Conservation (phyloP, 2,888 invertebrate genomes). For the Alloscopus bannaensis region DNA sequence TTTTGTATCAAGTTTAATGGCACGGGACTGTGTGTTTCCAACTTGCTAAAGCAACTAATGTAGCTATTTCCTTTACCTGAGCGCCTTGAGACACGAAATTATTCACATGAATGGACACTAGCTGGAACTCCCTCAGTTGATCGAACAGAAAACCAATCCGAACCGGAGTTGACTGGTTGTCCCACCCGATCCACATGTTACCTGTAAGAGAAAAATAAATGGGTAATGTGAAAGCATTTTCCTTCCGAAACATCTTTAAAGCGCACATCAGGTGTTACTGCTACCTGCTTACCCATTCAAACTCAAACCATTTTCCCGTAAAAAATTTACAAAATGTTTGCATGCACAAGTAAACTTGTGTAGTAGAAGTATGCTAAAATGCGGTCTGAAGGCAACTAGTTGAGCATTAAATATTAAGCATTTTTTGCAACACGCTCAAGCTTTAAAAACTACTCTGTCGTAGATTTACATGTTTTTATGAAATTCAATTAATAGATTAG, state of each 20-base stretch:
- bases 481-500: no score
- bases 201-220: conserved; percentile 65
- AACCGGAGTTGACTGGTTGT: conserved; percentile 82
- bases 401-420: no score
- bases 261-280: no score
- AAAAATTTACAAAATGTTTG: not conserved
- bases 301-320: no score
- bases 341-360: no score
- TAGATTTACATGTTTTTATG: no score
- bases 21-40: conserved; percentile 1
- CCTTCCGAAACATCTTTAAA: no score
- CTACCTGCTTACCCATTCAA: no score
- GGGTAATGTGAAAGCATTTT: conserved; percentile 5
- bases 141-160: conserved; percentile 90
- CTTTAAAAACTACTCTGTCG: no score
- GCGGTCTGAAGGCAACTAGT: no score
- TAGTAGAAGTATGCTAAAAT: no score
- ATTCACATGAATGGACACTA: conserved; percentile 85
- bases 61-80: conserved; percentile 79
- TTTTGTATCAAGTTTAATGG: conserved; percentile 36
- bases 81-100: conserved; percentile 88
- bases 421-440: no score
- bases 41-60: not conserved
- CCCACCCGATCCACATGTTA: conserved; percentile 91
- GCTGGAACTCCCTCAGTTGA: conserved; percentile 83